Base-by-base conservation (phyloP, 2,113 vertebrate species). In the Prochilodus magdalenae region DNA sequence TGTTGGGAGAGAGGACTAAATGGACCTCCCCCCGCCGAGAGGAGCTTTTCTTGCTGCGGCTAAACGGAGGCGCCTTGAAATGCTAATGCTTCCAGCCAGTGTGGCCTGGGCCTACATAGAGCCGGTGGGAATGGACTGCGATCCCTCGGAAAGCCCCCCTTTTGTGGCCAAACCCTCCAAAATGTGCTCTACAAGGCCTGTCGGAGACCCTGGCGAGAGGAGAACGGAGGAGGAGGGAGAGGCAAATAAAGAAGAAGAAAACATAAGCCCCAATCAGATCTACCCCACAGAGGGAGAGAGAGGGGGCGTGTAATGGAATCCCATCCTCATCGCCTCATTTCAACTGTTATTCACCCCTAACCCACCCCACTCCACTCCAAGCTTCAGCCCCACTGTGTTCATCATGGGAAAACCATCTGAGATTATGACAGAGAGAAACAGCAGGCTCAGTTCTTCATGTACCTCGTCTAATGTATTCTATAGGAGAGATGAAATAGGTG, bases 1-100 rank as follows among this genome's bases (percentile, higher is more conserved):
- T 96, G 96, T 98, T 96, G 94, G 91, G 88, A 95, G 94, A 94
- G 94, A 95, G 94, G 95, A 97, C 95, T 96, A 95, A 97, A 95
- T 95, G 94, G 94, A 94, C 94, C 93, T 92, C 95, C 94, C 95
- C 94, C 95, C 93, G 90, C 94, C 83, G 88, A 95, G 95, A 95
- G 93, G 92, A 94, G 94, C 95, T 96, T 96, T 96, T 96, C 96
- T 96, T 95, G 93, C 94, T 92, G 88, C 93, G 89, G 83, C 94
- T 96, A 94, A 60, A 94, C 94, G 94, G 94, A 94, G 93, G 91
- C 92, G 93, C 95, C 96, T 97, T 97, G 97, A 97, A 97, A 97
- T 97, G 97, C 96, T 96, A 98, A 97, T 97, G 93, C 90, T 90
- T 89, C 79, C 92, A 92, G 95, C 94, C 94, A 94, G 93, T 94